Conservation (phyloP, 2,888 invertebrate species). For the Cryptocheilus praepositus region DNA sequence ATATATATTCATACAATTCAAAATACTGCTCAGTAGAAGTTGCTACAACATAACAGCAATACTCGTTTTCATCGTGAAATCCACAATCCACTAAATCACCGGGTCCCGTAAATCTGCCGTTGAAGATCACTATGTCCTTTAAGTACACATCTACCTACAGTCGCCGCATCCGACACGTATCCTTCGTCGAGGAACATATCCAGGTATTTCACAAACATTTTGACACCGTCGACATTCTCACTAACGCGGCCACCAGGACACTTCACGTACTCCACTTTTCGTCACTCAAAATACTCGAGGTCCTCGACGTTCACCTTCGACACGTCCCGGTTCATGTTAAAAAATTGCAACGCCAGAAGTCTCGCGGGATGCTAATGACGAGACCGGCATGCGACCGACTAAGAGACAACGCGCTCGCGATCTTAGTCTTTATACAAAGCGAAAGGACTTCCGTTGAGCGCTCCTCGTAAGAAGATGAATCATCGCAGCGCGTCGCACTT, state of each 20-base stretch:
- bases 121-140: no score
- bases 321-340: no score
- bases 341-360: not conserved
- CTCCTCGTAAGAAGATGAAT: slow-evolving; percentile 2
- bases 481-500: slow-evolving; percentile 5
- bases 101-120: no score
- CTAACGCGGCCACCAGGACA: no score
- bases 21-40: no score
- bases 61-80: no score
- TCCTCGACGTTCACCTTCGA: no score
- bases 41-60: no score
- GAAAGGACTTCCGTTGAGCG: slow-evolving; percentile 6
- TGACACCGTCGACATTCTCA: no score
- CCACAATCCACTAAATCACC: no score
- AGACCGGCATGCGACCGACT: slow-evolving; percentile 11
- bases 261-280: slow-evolving; percentile 7
- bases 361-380: not conserved
- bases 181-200: slow-evolving; percentile 60
- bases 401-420: slow-evolving; percentile 6
- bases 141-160: slow-evolving; percentile 39
- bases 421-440: slow-evolving; percentile 1
- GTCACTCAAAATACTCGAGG: not conserved
- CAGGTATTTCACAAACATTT: slow-evolving; percentile 56
- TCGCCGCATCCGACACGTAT: slow-evolving; percentile 53
- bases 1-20: no score